Base-by-base conservation (phyloP, 2,888 invertebrate species). In the Stenodema calcarata region DNA sequence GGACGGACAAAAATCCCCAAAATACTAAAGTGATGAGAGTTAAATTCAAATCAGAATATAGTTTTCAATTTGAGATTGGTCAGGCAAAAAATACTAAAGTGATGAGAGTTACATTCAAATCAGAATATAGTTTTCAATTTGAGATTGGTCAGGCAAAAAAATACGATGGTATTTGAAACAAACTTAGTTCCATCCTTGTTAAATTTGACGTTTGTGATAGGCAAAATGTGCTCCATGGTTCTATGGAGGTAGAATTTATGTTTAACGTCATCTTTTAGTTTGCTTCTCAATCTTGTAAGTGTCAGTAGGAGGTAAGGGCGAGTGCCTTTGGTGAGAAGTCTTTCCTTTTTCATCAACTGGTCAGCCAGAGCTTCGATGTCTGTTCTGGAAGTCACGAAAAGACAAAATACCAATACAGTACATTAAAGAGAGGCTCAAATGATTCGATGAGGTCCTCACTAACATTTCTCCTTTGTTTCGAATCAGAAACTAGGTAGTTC, bases 121-220 rank as follows among this genome's bases (percentile, higher is more conserved):
- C n/a, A n/a, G n/a, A n/a, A n/a, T n/a, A n/a, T n/a, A n/a, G n/a
- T n/a, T n/a, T n/a, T n/a, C n/a, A n/a, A n/a, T n/a, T n/a, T n/a
- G n/a, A n/a, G n/a, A n/a, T n/a, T n/a, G n/a, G n/a, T n/a, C n/a
- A n/a, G n/a, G n/a, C n/a, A 11, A 6, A 62, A 62, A 11, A 62
- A 23, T 18, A 23, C 23, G 62, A 18, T 54, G 18, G 3, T 0
- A 62, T 23, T 27, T 62, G n/a, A n/a, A 6, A 69, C 85, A 75
- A 30, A 94, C 94, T 92, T 93, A 88, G 93, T 92, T 14, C 95
- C 95, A 89, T 92, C 92, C 90, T 94, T 94, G 91, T 95, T 94
- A 89, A 95, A 94, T 54, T 94, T 93, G 30, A 95, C 94, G 90
- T 95, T 95, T 6, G 95, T 95, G 47, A 95, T 91, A 0, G 95